Conservation (phyloP, 2,113 vertebrate genomes). For the Ciconia boyciana region DNA sequence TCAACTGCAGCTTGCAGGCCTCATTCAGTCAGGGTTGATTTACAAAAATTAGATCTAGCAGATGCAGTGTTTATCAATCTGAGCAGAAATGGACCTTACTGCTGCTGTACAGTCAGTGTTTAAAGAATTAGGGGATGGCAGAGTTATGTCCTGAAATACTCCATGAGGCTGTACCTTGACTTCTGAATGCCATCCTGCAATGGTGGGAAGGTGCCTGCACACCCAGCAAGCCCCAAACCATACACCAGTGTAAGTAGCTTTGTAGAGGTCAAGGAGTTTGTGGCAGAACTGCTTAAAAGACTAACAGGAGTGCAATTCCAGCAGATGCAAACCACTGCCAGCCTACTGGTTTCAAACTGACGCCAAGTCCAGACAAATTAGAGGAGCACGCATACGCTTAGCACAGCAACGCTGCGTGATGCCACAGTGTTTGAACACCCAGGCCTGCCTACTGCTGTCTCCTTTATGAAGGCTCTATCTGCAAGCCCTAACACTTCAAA, state of each 20-base stretch:
- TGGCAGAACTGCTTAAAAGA: not conserved
- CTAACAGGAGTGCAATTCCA: not conserved
- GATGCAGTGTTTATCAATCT: not conserved
- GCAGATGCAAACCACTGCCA: not conserved
- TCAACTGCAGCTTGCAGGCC: not conserved
- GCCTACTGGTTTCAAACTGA: not conserved
- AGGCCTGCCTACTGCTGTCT: not conserved
- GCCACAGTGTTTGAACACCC: accelerated
- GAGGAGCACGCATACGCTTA: not conserved
- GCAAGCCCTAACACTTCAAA: not conserved
- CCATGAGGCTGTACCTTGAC: not conserved
- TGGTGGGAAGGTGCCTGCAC: not conserved
- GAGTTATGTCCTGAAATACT: not conserved
- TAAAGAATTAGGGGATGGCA: not conserved
- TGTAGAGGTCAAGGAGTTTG: not conserved
- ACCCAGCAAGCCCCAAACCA: not conserved
- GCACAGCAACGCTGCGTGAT: too few relatives aligned
- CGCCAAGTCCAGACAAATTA: accelerated
- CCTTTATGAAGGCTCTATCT: not conserved
- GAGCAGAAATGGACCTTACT: not conserved
- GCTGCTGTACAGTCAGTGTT: not conserved
- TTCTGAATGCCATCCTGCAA: accelerated
- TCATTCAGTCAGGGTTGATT: not conserved
- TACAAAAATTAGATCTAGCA: not conserved
- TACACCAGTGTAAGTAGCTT: not conserved